phyloP scores from a whole-genome alignment of 2,888 invertebrate species.

The Marasmarcha lunaedactyla region DNA sequence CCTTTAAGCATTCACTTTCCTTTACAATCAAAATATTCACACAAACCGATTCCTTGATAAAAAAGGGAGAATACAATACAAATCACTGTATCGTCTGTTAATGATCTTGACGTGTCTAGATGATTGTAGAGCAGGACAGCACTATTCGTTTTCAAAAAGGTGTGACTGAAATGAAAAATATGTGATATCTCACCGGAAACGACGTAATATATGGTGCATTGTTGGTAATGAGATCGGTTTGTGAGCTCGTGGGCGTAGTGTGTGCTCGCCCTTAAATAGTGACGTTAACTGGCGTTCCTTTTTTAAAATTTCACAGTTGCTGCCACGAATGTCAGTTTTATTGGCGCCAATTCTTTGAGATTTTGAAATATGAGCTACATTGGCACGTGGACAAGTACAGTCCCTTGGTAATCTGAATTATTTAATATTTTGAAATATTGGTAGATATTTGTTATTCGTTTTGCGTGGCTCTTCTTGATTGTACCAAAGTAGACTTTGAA shows the following conservation, averaged over 20 bases:
- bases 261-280: slow-evolving; percentile 10
- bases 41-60: slow-evolving; percentile 3
- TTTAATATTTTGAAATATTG: no score
- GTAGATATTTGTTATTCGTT: no score
- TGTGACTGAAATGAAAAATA: slow-evolving; percentile 25
- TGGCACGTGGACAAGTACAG: no score
- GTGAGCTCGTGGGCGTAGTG: slow-evolving; percentile 39
- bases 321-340: background rate
- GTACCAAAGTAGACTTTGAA: no score
- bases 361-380: no score
- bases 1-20: no score
- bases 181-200: slow-evolving; percentile 58
- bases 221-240: slow-evolving; percentile 66
- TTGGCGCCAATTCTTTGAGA: background rate
- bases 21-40: slow-evolving; percentile 4
- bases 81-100: slow-evolving; percentile 61
- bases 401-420: no score
- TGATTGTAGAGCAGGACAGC: slow-evolving; percentile 38
- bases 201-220: slow-evolving; percentile 64
- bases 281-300: slow-evolving; percentile 11
- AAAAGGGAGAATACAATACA: slow-evolving; percentile 37
- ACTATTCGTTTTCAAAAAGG: slow-evolving; percentile 9
- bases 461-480: no score
- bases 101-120: slow-evolving; percentile 55
- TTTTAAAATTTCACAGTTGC: slow-evolving; percentile 3